Base-by-base conservation (phyloP, 2,888 invertebrate genomes). In the Drosophila conformis region DNA sequence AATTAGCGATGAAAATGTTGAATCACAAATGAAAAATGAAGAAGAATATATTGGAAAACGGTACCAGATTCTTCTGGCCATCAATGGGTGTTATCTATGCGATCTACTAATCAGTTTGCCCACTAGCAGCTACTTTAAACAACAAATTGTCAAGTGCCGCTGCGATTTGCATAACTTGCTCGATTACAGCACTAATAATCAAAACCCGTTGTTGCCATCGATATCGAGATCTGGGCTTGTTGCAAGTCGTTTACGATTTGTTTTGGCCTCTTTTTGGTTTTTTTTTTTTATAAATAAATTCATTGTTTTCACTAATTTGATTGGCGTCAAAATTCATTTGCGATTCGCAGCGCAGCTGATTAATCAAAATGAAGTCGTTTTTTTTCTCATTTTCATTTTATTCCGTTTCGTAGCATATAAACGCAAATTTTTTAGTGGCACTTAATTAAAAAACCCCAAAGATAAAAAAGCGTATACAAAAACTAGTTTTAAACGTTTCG, bases 241-340 rank as follows among this genome's bases (percentile, higher is more conserved):
- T 25, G 25, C 18, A 83, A 83, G 86, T 87, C 83, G 82, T 87
- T 82, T 73, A 75, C 67, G 79, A 83, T 80, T 81, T 81, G 76
- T 78, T 46, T 76, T 80, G 68, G 48, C 54, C 46, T 62, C 51
- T 53, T 60, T 74, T n/a, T 31, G 11, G 33, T 33, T 33, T 33
- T 31, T 7, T 18, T 63, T 13, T n/a, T 29, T 0, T 21, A 21
- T 21, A 73, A 85, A 85, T 81, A 76, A 77, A 81, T 77, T 73
- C 83, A 74, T 87, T 87, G 87, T 82, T 66, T 84, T 72, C 40
- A 58, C 79, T 85, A 87, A 84, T 87, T 84, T 84, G 78, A 82
- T 76, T 76, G 84, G 78, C 73, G 87, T 86, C 82, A 80, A 80
- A 82, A 82, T 72, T 70, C 68, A 82, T 79, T 83, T 18, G 35